Conservation (phyloP, 2,888 invertebrate genomes). For the Ischnus inquisitorius region DNA sequence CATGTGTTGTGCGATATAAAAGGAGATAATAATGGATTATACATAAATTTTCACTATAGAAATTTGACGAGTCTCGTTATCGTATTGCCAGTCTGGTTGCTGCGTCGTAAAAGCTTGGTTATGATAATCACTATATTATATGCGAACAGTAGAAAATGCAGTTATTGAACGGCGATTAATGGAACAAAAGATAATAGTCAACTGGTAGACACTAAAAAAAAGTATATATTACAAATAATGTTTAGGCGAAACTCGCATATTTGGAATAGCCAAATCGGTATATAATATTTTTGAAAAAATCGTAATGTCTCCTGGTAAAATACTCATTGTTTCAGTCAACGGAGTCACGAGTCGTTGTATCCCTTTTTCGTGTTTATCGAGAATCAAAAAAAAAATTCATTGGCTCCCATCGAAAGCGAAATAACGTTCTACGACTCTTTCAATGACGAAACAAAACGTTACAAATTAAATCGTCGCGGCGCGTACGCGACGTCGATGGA, state of each 20-base stretch:
- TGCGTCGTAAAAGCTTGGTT: constrained; percentile 19
- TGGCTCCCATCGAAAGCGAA: not conserved
- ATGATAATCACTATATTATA: constrained; percentile 9
- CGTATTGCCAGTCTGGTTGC: not conserved
- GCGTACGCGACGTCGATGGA: not conserved
- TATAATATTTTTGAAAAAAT: too few species aligned
- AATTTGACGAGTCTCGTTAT: constrained; percentile 32
- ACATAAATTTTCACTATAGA: constrained; percentile 8
- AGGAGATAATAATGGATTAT: constrained; percentile 1
- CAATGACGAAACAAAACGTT: not conserved
- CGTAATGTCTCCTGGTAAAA: too few species aligned
- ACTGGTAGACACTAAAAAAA: too few species aligned
- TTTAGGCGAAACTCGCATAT: too few species aligned
- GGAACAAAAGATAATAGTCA: too few species aligned
- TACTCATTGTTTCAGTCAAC: too few species aligned
- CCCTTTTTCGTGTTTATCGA: too few species aligned
- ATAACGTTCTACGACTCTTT: not conserved
- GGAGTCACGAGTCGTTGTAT: too few species aligned
- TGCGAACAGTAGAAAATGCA: not conserved
- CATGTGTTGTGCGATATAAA: not conserved
- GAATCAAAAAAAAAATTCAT: too few species aligned
- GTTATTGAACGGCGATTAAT: not conserved
- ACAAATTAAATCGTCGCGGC: not conserved
- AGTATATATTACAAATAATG: too few species aligned
- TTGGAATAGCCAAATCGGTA: too few species aligned